These are phyloP conservation scores for Harlomillsia oculata DNA, from an alignment of 1,140 invertebrate species.

Conservation along the genomic window DNA sequence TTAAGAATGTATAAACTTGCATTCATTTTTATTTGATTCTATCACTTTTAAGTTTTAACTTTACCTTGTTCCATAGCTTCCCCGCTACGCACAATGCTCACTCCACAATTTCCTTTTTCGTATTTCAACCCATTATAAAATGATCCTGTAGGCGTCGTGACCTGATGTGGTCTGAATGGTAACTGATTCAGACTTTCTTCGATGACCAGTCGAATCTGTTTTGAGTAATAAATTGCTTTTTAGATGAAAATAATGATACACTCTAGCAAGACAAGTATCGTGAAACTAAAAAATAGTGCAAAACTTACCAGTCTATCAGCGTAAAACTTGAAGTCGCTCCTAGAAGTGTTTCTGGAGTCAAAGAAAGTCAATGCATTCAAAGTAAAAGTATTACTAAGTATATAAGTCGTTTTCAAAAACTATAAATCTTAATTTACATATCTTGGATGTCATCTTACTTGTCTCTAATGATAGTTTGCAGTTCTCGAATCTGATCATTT, in stretches of 20 bases:
- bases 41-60: no score
- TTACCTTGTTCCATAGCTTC: constrained; percentile 93
- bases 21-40: neutral
- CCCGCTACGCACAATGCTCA: constrained; percentile 87
- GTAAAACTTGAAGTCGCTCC: constrained; percentile 97
- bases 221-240: constrained; percentile 14
- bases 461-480: constrained; percentile 90
- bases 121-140: constrained; percentile 85
- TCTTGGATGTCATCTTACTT: constrained; percentile 65
- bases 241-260: neutral
- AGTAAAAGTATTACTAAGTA: no score
- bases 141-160: constrained; percentile 86
- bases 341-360: constrained; percentile 68
- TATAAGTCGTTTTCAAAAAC: no score
- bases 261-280: no score
- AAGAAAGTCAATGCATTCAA: neutral
- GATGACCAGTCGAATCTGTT: constrained; percentile 82
- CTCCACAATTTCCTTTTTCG: constrained; percentile 93
- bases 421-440: no score
- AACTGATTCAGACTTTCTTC: constrained; percentile 97
- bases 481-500: constrained; percentile 81
- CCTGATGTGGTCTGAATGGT: constrained; percentile 76
- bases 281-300: no score
- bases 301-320: constrained; percentile 72
- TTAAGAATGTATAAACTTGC: neutral